Base-by-base conservation (phyloP, 2,797 vertebrate species). In the Cryptoblepharus egeriae region DNA sequence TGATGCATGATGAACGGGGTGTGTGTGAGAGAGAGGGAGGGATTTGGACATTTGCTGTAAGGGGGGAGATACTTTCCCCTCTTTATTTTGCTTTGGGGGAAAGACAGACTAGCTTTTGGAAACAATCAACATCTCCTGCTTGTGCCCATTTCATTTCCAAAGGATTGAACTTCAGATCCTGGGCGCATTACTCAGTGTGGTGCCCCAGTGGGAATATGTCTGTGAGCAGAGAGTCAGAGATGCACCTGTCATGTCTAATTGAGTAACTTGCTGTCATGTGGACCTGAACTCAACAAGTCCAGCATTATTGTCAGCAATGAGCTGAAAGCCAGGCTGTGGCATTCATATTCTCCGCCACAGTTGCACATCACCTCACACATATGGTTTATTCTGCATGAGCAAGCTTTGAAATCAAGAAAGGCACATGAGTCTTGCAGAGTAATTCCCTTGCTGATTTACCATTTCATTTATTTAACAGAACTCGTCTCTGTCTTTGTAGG, bases 211-310 rank as follows among this genome's bases (percentile, higher is more conserved):
- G 74, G 68, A 60, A 35, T 63, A 74, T 42, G n/a, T 13, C 22
- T 15, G 42, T 57, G 45, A 80, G 45, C 73, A 42, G 39, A 37
- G 26, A 80, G 71, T 61, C 8, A 24, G 55, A 60, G 63, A 81
- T 16, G 35, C 37, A 58, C 60, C 82, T 87, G 82, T 81, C 86
- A 82, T 73, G 69, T 75, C 52, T 76, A 52, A 83, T 71, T 63
- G 82, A 83, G 71, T 78, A 63, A 28, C 67, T 81, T 24, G 52
- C 63, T 85, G 55, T 63, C 87, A n/a, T 72, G 72, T n/a, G 74
- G 45, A 79, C 75, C 39, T 75, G 71, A 85, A 79, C 78, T 83
- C 77, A 79, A 82, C 72, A 87, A 81, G 83, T 75, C 63, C 74
- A 63, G 4, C 42, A 61, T 82, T 69, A 11, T 76, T 65, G 37